Percentiles rank a stretch among this genome's conserved stretches.
Evolutionary conservation across 1,140 invertebrate genomes (phyloP).

Genomic region (Lucilia sericata): DNA sequence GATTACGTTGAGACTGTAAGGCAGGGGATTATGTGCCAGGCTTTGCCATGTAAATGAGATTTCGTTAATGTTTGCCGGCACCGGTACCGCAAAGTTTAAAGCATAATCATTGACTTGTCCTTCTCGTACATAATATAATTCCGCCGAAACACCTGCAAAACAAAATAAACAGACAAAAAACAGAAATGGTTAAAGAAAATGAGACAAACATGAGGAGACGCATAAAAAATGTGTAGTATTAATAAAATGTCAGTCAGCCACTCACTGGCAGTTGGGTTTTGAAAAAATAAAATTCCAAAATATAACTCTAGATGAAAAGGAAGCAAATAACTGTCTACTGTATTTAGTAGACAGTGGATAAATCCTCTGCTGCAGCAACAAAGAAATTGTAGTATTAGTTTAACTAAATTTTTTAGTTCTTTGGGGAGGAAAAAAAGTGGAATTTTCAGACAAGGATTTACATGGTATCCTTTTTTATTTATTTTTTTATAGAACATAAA

Average conservation of each 20-base stretch:
- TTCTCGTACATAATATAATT: conserved; percentile 89
- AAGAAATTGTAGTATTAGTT: neutral
- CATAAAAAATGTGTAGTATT: conserved; percentile 8
- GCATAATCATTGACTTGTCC: conserved; percentile 88
- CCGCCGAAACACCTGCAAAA: conserved; percentile 82
- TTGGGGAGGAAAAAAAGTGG: neutral
- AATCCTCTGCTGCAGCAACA: neutral
- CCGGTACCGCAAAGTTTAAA: conserved; percentile 85
- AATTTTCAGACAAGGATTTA: neutral
- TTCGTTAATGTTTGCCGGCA: conserved; percentile 83
- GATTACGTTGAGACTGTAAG: conserved; percentile 83
- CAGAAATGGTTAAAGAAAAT: conserved; percentile 36
- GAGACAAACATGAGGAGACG: neutral
- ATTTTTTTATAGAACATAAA: neutral
- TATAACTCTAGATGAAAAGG: neutral
- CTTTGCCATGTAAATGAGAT: conserved; percentile 91
- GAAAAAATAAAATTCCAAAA: no score
- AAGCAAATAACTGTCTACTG: conserved; percentile 1
- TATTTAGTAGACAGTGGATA: conserved; percentile 2
- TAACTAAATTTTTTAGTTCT: neutral
- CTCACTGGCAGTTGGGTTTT: neutral
- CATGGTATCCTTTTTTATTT: neutral
- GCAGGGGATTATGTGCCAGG: conserved; percentile 78
- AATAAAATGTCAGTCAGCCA: conserved; percentile 27
- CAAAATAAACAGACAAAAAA: neutral